These are phyloP conservation scores for Brachionus asplanchnoidis DNA, from an alignment of 1,140 invertebrate species.

Conservation along the genomic window DNA sequence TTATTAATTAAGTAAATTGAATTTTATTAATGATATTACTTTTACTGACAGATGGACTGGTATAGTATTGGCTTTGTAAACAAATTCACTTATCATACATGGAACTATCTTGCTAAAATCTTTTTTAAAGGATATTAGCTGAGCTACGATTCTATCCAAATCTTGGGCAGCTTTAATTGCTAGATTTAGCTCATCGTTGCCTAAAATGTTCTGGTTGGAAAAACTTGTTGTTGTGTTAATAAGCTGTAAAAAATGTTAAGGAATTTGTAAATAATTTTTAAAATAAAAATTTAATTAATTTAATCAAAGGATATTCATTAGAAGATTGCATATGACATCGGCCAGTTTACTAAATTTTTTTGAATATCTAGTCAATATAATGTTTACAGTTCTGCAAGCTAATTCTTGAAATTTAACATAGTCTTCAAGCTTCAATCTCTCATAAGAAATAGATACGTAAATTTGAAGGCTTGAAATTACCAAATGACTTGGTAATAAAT, in stretches of 20 bases:
- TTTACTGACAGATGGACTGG: constrained; percentile 7
- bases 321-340: neutral
- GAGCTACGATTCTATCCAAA: constrained; percentile 19
- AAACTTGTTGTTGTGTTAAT: constrained; percentile 6
- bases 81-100: constrained; percentile 32
- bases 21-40: neutral
- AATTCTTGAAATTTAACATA: constrained; percentile 33
- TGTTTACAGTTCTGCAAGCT: neutral
- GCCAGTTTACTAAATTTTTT: constrained; percentile 37
- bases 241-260: constrained; percentile 38
- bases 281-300: neutral
- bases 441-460: constrained; percentile 4
- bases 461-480: constrained; percentile 19
- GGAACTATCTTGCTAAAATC: constrained; percentile 31
- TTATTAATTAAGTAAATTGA: neutral
- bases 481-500: constrained; percentile 37
- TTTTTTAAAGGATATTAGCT: constrained; percentile 13
- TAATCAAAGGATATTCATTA: constrained; percentile 38
- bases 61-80: constrained; percentile 27
- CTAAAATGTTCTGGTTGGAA: neutral
- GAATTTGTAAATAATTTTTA: neutral
- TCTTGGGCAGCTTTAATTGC: constrained; percentile 38
- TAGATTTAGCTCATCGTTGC: neutral
- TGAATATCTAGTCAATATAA: constrained; percentile 33
- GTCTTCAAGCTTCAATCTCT: neutral